phyloP scores from a whole-genome alignment of 2,113 vertebrate species.

The Zeus faber region DNA sequence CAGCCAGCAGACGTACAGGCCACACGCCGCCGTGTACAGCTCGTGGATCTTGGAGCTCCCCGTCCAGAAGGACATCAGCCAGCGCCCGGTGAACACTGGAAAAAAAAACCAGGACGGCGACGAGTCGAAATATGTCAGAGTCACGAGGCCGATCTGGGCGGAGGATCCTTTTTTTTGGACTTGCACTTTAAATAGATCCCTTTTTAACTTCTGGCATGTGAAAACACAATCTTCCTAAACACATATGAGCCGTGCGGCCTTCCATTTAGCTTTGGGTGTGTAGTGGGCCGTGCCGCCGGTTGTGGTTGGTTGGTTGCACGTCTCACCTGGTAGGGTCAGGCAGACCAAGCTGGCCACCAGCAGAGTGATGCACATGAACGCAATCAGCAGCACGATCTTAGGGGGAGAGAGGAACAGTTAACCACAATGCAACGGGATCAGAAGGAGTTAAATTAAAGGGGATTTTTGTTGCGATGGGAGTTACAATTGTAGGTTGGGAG shows the following conservation, averaged over 20 bases:
- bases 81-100: conserved; percentile 93
- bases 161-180: not conserved
- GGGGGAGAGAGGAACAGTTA: conserved; percentile 19
- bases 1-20: conserved; percentile 97
- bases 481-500: not conserved
- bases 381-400: conserved; percentile 93
- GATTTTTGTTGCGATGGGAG: not conserved
- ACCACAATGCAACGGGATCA: not conserved
- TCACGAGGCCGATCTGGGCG: not conserved
- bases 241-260: no score
- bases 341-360: conserved; percentile 95
- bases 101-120: not conserved
- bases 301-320: not conserved
- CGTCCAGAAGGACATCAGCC: conserved; percentile 99
- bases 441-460: not conserved
- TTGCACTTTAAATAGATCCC: not conserved
- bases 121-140: not conserved
- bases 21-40: conserved; percentile 95
- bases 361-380: conserved; percentile 96
- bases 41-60: conserved; percentile 97
- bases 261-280: conserved; percentile 32
- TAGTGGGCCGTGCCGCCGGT: no score
- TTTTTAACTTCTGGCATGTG: no score
- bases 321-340: conserved; percentile 94
- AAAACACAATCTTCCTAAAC: no score